Base-by-base conservation (phyloP, 2,113 vertebrate species). In the Phylloscopus trochiloides region DNA sequence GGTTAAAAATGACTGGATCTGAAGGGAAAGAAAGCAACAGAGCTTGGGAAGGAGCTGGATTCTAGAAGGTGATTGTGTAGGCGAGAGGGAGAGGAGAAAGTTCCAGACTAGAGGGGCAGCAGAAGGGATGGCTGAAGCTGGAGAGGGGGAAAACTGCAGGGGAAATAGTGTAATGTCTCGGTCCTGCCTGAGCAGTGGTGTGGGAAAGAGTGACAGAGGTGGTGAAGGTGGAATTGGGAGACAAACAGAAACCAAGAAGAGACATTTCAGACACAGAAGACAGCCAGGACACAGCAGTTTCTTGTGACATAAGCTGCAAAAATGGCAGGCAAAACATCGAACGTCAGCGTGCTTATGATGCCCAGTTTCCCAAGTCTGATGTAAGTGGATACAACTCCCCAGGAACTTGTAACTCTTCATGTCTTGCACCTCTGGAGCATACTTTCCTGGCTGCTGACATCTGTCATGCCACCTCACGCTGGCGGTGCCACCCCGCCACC, bases 391-490 rank as follows among this genome's bases (percentile, higher is more conserved):
- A 38, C 16, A 88, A 68, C 54, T 96, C 89, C 66, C 40, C 32
- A 57, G 76, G 45, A 70, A 32, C 79, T 54, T 68, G 58, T 79
- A 94, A 76, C 54, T 96, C 68, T 40, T 75, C 67, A 25, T 24
- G 80, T 85, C 87, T 95, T 86, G 71, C 74, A 78, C 83, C 71
- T 77, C 90, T 92, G 92, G 77, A 92, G 58, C 40, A 17, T 4
- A 50, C 66, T 94, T 95, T 72, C 83, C 91, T 93, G 65, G 55
- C 89, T 81, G 88, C 88, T 95, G 96, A 91, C 90, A 92, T 95
- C 91, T 95, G 91, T 95, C 93, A 80, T 93, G 94, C 94, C 86
- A 81, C 82, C 88, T 94, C 52, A 14, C 1, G 6, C 68, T 90
- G 19, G 7, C 1, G 17, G 74, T 93, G 80, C 95, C 95, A 90